Conservation (phyloP, 2,113 vertebrate genomes). For the Labrus mixtus region DNA sequence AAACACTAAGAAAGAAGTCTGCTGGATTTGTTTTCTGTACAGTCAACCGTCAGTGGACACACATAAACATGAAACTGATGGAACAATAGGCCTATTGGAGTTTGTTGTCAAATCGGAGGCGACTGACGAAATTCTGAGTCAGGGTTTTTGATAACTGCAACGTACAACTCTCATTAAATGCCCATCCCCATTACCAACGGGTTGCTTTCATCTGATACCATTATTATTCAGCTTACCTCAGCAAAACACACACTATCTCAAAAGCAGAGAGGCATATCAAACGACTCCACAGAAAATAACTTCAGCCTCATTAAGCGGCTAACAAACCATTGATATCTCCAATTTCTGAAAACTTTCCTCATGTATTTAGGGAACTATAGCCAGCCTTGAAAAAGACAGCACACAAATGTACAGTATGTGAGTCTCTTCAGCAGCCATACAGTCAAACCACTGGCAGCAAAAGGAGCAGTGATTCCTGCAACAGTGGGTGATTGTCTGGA, state of each 20-base stretch:
- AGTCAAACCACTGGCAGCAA: conserved; percentile 43
- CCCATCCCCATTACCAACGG: neutral
- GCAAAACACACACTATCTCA: neutral
- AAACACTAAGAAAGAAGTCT: too few relatives aligned
- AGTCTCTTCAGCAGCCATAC: conserved; percentile 26
- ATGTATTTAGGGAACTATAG: neutral
- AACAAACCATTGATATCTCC: neutral
- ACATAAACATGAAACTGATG: too few relatives aligned
- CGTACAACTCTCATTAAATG: neutral
- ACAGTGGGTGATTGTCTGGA: conserved; percentile 76
- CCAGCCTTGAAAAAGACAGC: conserved; percentile 2
- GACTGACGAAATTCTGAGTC: too few relatives aligned
- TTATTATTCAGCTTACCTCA: neutral
- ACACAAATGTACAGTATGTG: conserved; percentile 30
- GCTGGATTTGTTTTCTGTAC: too few relatives aligned
- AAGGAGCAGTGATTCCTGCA: conserved; percentile 53
- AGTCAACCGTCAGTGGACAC: too few relatives aligned
- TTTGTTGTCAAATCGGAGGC: neutral
- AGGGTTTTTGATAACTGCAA: too few relatives aligned
- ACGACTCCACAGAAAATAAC: neutral
- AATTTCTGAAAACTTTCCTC: conserved; percentile 17
- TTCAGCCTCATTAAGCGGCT: neutral
- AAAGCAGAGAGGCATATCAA: neutral
- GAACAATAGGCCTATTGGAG: too few relatives aligned
- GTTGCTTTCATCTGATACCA: neutral